These are phyloP conservation scores for Cervus canadensis DNA, from an alignment of 2,113 vertebrate genomes.

Conservation along the genomic window DNA sequence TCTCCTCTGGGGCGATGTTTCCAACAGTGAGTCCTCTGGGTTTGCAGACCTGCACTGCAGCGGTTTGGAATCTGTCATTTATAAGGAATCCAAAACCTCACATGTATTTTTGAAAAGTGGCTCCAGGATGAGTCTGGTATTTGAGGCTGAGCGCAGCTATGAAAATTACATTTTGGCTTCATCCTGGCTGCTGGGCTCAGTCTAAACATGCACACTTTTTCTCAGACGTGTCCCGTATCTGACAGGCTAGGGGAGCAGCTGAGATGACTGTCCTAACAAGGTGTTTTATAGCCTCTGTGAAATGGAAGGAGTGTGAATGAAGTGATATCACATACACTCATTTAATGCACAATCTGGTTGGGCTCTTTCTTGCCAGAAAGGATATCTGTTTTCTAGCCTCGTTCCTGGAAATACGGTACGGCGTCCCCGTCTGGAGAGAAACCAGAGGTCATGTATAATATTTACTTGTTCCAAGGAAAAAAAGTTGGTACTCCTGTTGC, in stretches of 20 bases:
- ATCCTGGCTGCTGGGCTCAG: slow-evolving; percentile 62
- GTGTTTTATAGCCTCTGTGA: not conserved
- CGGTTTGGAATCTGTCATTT: not conserved
- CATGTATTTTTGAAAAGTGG: not conserved
- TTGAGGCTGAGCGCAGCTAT: slow-evolving; percentile 29
- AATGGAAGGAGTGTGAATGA: slow-evolving; percentile 19
- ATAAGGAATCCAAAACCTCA: not conserved
- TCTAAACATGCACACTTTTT: slow-evolving; percentile 59
- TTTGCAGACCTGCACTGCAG: not conserved
- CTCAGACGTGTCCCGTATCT: slow-evolving; percentile 1
- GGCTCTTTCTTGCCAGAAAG: not conserved
- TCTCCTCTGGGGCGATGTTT: not conserved
- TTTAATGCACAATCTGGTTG: not conserved
- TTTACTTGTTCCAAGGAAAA: not conserved
- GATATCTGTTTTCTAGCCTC: not conserved
- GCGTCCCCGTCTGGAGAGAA: accelerated
- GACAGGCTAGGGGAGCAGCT: slow-evolving; percentile 45
- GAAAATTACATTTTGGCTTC: slow-evolving; percentile 25
- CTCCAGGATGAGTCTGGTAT: not conserved
- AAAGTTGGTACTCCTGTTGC: not conserved
- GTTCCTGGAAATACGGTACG: accelerated
- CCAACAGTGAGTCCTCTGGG: not conserved
- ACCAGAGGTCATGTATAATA: not conserved
- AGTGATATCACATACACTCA: not conserved
- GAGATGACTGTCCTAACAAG: slow-evolving; percentile 26